Percentiles rank a stretch among this genome's conserved stretches.
phyloP scores from a whole-genome alignment of 2,797 vertebrate genomes.

The Sebastes diploproa region DNA sequence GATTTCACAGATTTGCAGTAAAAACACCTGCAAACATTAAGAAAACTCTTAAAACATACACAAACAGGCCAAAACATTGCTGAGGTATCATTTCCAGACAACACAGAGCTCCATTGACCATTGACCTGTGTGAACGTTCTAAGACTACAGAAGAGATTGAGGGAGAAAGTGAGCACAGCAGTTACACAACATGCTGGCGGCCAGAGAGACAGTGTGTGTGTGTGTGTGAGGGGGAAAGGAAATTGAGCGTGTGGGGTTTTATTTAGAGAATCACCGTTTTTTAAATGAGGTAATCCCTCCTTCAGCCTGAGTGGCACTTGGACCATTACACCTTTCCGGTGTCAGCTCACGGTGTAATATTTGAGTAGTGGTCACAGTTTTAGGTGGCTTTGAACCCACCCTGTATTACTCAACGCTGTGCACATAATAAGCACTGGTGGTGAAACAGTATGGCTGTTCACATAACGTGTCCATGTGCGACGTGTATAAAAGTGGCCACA shows the following conservation, averaged over 20 bases:
- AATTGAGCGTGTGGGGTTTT: constrained; percentile 54
- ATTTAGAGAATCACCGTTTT: constrained; percentile 59
- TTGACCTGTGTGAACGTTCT: constrained; percentile 18
- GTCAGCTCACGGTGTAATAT: constrained; percentile 36
- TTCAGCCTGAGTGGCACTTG: constrained; percentile 41
- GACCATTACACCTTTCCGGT: constrained; percentile 36
- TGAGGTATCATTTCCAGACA: constrained; percentile 21
- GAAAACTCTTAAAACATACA: constrained; percentile 17
- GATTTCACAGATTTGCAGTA: constrained; percentile 43
- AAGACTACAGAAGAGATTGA: not conserved
- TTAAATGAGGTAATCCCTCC: constrained; percentile 63
- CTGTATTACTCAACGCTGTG: constrained; percentile 31
- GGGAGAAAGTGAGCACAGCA: constrained; percentile 28
- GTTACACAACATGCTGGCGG: constrained; percentile 1
- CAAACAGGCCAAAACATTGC: constrained; percentile 14
- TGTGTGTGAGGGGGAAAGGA: constrained; percentile 23
- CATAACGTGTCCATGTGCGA: not conserved
- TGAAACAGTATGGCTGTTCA: constrained; percentile 38
- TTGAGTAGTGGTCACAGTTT: constrained; percentile 32
- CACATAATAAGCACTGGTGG: constrained; percentile 26
- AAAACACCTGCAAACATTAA: constrained; percentile 40
- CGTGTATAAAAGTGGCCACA: not conserved
- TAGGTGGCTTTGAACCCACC: constrained; percentile 45
- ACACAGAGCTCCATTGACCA: constrained; percentile 40
- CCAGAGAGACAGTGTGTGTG: constrained; percentile 14